Evolutionary conservation across 2,888 invertebrate species (phyloP).

Genomic region (Agrilus mali): DNA sequence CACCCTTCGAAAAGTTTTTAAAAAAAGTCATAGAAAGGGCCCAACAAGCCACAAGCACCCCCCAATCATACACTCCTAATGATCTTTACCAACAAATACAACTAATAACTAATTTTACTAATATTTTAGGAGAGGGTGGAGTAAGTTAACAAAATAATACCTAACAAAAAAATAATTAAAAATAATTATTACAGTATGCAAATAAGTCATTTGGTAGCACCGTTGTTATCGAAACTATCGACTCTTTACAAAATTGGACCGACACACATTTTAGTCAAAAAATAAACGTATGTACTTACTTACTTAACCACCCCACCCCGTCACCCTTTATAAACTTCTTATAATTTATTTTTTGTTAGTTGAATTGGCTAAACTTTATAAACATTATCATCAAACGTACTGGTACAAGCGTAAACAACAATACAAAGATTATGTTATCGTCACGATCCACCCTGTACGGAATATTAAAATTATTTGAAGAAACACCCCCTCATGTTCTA

Average conservation of each 20-base stretch:
- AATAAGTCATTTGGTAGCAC: not conserved
- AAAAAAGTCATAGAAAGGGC: slow-evolving; percentile 11
- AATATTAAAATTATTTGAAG: slow-evolving; percentile 24
- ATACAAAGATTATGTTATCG: slow-evolving; percentile 18
- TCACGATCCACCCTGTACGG: slow-evolving; percentile 19
- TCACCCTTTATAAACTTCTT: not conserved
- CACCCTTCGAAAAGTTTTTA: slow-evolving; percentile 13
- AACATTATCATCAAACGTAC: slow-evolving; percentile 21
- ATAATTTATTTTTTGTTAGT: slow-evolving; percentile 19
- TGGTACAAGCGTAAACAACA: slow-evolving; percentile 20
- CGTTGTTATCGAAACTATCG: slow-evolving; percentile 8
- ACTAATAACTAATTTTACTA: slow-evolving; percentile 18
- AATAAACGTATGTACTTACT: slow-evolving; percentile 5
- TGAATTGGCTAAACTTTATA: slow-evolving; percentile 30
- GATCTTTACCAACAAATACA: slow-evolving; percentile 7
- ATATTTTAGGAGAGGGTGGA: slow-evolving; percentile 19
- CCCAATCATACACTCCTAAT: slow-evolving; percentile 8
- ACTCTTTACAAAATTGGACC: slow-evolving; percentile 19
- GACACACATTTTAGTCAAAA: slow-evolving; percentile 12
- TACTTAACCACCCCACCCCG: not conserved
- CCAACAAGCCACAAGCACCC: slow-evolving; percentile 8
- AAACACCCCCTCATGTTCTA: slow-evolving; percentile 21
- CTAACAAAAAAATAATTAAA: too few species aligned
- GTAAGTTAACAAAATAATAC: slow-evolving; percentile 15
- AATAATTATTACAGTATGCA: not conserved